Percentiles rank a stretch among this genome's conserved stretches.
Conservation (phyloP, 2,113 vertebrate species). For the Nesoenas mayeri region DNA sequence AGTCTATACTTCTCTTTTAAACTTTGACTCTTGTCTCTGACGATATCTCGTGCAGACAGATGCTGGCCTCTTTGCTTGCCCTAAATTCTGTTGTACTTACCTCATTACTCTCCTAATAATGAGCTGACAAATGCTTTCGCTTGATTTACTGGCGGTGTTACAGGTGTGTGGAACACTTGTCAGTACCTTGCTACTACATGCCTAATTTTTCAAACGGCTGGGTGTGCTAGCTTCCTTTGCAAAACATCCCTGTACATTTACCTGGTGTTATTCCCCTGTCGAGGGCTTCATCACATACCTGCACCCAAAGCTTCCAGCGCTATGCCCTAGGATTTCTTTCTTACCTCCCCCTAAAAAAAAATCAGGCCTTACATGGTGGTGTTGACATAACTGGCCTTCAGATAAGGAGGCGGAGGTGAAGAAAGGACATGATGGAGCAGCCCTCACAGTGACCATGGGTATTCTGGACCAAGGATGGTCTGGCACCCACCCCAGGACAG, state of each 20-base stretch:
- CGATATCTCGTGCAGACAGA: not conserved
- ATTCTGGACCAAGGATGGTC: not conserved
- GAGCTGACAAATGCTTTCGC: slow-evolving; percentile 49
- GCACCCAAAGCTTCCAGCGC: not conserved
- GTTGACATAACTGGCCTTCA: not conserved
- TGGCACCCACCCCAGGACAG: not conserved
- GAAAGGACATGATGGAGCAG: not conserved
- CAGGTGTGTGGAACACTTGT: slow-evolving; percentile 62
- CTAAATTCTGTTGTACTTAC: slow-evolving; percentile 59
- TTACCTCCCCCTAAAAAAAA: not conserved
- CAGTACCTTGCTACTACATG: slow-evolving; percentile 58
- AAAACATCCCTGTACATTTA: not conserved
- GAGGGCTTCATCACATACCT: not conserved
- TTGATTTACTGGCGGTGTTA: slow-evolving; percentile 54
- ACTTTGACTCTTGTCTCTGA: not conserved
- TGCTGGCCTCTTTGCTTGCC: slow-evolving; percentile 27
- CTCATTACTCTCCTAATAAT: slow-evolving; percentile 50
- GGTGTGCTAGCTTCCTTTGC: slow-evolving; percentile 33
- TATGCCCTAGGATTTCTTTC: not conserved
- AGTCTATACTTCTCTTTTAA: not conserved
- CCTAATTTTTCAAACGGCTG: slow-evolving; percentile 35
- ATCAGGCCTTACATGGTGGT: not conserved
- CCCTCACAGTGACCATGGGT: not conserved
- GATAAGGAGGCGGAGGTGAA: not conserved
- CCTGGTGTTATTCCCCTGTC: not conserved